Conservation (phyloP, 2,888 invertebrate species). For the Panorpa germanica region DNA sequence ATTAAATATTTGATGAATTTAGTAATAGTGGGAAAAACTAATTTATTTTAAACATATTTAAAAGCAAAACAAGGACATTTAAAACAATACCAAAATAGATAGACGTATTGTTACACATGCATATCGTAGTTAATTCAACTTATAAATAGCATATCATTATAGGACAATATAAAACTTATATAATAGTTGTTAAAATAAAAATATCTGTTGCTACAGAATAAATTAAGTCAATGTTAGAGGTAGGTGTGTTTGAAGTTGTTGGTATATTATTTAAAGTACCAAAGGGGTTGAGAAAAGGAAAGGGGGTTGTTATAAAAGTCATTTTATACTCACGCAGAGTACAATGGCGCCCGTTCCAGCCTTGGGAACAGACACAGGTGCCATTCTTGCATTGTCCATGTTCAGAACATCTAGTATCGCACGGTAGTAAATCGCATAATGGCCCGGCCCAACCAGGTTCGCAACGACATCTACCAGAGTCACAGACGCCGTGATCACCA, state of each 20-base stretch:
- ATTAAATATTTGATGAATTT: no score
- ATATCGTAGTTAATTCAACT: no score
- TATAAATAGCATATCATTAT: no score
- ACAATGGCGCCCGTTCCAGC: constrained; percentile 97
- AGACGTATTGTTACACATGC: no score
- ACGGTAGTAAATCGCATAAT: constrained; percentile 78
- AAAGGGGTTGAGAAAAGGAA: constrained; percentile 2
- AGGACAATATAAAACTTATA: no score
- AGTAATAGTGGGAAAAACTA: no score
- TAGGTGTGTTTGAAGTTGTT: background rate
- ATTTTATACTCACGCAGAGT: constrained; percentile 65
- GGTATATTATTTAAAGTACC: background rate
- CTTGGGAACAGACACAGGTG: constrained; percentile 91
- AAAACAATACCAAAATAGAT: no score
- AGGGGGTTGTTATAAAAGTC: constrained; percentile 8
- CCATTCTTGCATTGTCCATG: constrained; percentile 97
- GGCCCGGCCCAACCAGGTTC: constrained; percentile 86
- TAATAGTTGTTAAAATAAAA: no score
- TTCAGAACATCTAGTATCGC: constrained; percentile 79
- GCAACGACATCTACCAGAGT: constrained; percentile 80
- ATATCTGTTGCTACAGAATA: no score
- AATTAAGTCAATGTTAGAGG: background rate
- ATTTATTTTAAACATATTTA: no score
- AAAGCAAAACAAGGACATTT: no score
- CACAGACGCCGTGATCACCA: constrained; percentile 85